These are phyloP conservation scores for Ambastaia sidthimunki DNA, from an alignment of 2,797 vertebrate species.

Conservation along the genomic window DNA sequence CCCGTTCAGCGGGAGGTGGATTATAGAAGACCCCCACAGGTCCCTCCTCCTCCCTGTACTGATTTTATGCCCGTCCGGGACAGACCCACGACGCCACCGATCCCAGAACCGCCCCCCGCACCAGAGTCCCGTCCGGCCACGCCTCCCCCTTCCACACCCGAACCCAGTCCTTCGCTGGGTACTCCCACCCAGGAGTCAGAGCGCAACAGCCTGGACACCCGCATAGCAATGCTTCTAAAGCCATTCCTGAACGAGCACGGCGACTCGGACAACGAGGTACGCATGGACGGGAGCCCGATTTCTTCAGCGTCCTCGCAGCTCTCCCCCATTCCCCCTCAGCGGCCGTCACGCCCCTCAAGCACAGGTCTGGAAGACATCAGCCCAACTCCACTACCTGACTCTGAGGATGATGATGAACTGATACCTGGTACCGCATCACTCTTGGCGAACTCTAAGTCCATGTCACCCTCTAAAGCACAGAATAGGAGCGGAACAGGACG, in stretches of 20 bases:
- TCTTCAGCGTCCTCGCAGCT: slow-evolving; percentile 97
- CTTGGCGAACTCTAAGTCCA: slow-evolving; percentile 73
- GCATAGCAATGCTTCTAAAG: slow-evolving; percentile 98
- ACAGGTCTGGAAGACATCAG: slow-evolving; percentile 96
- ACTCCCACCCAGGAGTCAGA: slow-evolving; percentile 87
- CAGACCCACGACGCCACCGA: slow-evolving; percentile 86
- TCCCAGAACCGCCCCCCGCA: slow-evolving; percentile 77
- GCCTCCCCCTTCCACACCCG: slow-evolving; percentile 85
- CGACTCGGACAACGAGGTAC: slow-evolving; percentile 90
- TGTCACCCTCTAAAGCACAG: slow-evolving; percentile 73
- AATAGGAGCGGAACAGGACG: slow-evolving; percentile 73
- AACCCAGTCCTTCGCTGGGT: slow-evolving; percentile 87
- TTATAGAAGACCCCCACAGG: slow-evolving; percentile 83
- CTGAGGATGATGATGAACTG: slow-evolving; percentile 89
- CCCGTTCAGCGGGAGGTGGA: slow-evolving; percentile 81
- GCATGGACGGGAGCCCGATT: slow-evolving; percentile 97
- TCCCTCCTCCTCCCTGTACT: slow-evolving; percentile 70
- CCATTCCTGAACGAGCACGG: slow-evolving; percentile 87
- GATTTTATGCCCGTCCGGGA: slow-evolving; percentile 85
- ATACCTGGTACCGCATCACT: slow-evolving; percentile 76
- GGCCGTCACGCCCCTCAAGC: slow-evolving; percentile 88
- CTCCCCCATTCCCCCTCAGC: slow-evolving; percentile 87
- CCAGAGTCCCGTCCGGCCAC: slow-evolving; percentile 74
- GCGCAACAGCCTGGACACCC: slow-evolving; percentile 94
- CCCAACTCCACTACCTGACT: slow-evolving; percentile 94